These are phyloP conservation scores for Abrostola triplasia DNA, from an alignment of 2,888 invertebrate species.

Conservation along the genomic window DNA sequence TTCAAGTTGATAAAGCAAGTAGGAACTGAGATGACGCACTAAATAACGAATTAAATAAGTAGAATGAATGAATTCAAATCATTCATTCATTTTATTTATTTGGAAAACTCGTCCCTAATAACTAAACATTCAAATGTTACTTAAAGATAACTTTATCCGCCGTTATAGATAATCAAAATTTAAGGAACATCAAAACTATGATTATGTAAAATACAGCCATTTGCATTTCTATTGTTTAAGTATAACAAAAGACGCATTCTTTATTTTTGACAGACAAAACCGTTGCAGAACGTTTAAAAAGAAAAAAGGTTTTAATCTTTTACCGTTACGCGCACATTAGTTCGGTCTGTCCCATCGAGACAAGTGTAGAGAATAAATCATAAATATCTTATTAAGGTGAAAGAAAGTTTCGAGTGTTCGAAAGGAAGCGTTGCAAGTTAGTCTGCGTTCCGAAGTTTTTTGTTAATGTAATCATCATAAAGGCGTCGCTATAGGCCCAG, in stretches of 20 bases:
- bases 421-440: background rate
- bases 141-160: no score
- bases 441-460: background rate
- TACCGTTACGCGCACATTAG: constrained; percentile 10
- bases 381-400: constrained; percentile 60
- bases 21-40: background rate
- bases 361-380: constrained; percentile 25
- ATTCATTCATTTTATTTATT: background rate
- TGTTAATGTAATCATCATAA: background rate
- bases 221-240: constrained; percentile 20
- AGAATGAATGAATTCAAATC: constrained; percentile 9
- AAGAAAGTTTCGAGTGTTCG: constrained; percentile 55
- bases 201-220: background rate
- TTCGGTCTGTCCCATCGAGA: constrained; percentile 7
- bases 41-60: constrained; percentile 11
- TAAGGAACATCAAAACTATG: background rate
- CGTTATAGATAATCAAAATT: background rate
- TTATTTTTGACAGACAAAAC: constrained; percentile 4
- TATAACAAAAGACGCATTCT: constrained; percentile 3
- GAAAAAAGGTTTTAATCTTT: background rate
- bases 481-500: no score
- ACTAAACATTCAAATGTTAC: no score
- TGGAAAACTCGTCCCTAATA: no score
- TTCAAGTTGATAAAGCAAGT: background rate
- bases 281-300: background rate